Conservation (phyloP, 2,888 invertebrate species). For the Hymenopus coronatus region DNA sequence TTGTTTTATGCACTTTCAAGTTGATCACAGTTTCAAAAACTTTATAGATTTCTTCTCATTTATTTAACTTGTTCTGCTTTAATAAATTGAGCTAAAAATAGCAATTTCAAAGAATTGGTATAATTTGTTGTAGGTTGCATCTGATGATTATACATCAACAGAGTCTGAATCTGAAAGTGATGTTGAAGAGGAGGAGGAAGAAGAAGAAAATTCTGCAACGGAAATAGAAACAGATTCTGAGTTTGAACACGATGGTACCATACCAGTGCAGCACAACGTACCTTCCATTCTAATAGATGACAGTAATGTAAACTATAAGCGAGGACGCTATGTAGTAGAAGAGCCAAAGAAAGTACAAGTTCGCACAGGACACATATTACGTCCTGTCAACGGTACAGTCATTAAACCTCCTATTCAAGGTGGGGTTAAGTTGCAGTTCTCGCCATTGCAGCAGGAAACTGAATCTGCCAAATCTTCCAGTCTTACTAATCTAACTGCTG, state of each 20-base stretch:
- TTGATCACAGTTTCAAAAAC: too few species aligned
- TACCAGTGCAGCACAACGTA: constrained; percentile 65
- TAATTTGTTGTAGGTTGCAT: constrained; percentile 56
- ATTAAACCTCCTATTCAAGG: constrained; percentile 19
- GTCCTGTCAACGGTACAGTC: constrained; percentile 47
- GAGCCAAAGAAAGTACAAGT: constrained; percentile 40
- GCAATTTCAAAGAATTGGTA: not conserved
- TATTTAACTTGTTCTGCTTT: too few species aligned
- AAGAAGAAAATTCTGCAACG: constrained; percentile 80
- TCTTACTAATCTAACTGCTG: constrained; percentile 27
- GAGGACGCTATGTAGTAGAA: constrained; percentile 32
- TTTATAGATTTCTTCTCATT: too few species aligned
- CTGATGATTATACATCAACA: constrained; percentile 60
- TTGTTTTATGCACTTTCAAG: too few species aligned
- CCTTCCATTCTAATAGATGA: constrained; percentile 76
- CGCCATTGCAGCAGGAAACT: constrained; percentile 45
- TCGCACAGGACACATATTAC: constrained; percentile 45
- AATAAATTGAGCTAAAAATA: too few species aligned
- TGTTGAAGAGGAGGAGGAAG: constrained; percentile 58
- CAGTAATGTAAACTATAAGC: constrained; percentile 33
- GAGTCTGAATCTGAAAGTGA: constrained; percentile 48
- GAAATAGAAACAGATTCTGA: constrained; percentile 92
- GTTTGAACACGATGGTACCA: constrained; percentile 77
- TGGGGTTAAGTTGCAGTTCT: constrained; percentile 48
- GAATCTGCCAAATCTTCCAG: constrained; percentile 30